These are phyloP conservation scores for Parelbella ahira DNA, from an alignment of 2,888 invertebrate genomes.

Conservation along the genomic window DNA sequence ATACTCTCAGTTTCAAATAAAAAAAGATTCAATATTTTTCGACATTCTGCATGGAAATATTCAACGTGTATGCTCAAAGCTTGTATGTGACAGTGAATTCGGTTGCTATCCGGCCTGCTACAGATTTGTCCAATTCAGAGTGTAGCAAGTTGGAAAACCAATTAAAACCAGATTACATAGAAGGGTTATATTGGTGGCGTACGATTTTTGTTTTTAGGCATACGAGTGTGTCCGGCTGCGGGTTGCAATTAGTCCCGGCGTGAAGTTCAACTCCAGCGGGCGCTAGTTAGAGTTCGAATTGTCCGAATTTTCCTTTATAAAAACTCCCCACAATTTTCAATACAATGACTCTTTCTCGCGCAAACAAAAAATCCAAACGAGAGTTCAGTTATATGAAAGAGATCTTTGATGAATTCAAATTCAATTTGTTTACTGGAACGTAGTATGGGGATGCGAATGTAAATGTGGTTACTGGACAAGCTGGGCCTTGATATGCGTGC, in stretches of 20 bases:
- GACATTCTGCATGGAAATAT: too few relatives aligned
- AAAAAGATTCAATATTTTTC: too few relatives aligned
- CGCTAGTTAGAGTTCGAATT: not conserved
- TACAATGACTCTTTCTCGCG: not conserved
- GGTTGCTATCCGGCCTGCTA: too few relatives aligned
- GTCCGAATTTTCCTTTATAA: constrained; percentile 8
- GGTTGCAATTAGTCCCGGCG: constrained; percentile 8
- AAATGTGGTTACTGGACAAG: too few relatives aligned
- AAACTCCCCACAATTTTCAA: constrained; percentile 3
- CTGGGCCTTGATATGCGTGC: too few relatives aligned
- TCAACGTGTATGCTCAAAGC: too few relatives aligned
- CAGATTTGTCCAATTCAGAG: not conserved
- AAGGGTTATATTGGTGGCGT: not conserved
- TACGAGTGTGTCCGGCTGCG: not conserved
- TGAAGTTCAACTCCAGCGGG: constrained; percentile 1
- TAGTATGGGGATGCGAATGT: too few relatives aligned
- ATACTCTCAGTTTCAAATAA: too few relatives aligned
- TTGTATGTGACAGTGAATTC: too few relatives aligned
- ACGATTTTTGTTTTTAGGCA: not conserved
- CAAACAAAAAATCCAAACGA: not conserved
- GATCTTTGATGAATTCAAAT: too few relatives aligned
- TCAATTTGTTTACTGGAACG: too few relatives aligned
- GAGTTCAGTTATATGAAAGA: too few relatives aligned
- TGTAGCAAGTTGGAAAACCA: constrained; percentile 3
- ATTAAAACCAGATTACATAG: constrained; percentile 3